Conservation (phyloP, 2,888 invertebrate species). For the Aphrophora alni region DNA sequence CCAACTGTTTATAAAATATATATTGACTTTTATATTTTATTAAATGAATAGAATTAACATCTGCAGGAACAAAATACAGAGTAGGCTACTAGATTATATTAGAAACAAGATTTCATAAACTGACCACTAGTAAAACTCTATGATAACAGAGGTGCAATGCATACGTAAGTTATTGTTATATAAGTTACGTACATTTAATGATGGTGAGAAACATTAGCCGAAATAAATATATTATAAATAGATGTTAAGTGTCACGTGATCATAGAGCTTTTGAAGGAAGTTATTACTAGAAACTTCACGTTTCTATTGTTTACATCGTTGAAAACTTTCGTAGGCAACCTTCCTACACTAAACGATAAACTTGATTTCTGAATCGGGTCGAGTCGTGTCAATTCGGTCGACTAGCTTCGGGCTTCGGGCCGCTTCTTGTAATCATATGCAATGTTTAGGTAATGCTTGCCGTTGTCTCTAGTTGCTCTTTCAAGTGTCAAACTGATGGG, state of each 20-base stretch:
- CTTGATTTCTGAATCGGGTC: not conserved
- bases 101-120: no score
- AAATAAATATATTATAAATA: not conserved
- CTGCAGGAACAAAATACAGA: no score
- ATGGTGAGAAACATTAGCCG: no score
- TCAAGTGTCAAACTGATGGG: not conserved
- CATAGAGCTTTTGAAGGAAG: no score
- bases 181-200: no score
- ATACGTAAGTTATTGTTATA: no score
- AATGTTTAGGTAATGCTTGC: slow-evolving; percentile 9
- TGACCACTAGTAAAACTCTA: no score
- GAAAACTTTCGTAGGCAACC: not conserved
- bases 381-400: not conserved
- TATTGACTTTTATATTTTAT: no score
- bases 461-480: slow-evolving; percentile 1
- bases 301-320: not conserved
- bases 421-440: not conserved
- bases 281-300: not conserved
- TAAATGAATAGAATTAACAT: no score
- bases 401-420: not conserved
- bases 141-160: no score
- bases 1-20: no score
- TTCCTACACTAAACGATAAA: not conserved
- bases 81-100: no score
- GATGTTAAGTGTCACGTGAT: not conserved